Base-by-base conservation (phyloP, 2,888 invertebrate species). In the Tryphoninae sp. region DNA sequence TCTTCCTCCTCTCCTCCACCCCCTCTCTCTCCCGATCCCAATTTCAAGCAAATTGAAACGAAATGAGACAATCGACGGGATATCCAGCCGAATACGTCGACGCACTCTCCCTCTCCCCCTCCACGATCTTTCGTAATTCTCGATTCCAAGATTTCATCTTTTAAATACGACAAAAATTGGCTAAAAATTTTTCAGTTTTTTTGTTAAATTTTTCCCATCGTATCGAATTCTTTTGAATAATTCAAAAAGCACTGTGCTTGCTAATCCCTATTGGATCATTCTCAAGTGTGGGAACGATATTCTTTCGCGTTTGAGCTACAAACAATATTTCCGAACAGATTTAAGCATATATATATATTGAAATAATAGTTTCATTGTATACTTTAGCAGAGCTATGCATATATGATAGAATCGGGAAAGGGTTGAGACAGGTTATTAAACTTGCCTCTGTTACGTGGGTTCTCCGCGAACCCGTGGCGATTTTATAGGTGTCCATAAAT, bases 31-130 rank as follows among this genome's bases (percentile, higher is more conserved):
- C 49, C 22, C 22, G 53, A 69, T 68, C 51, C 72, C 83, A 75
- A 81, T 83, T 84, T 80, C 76, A 45, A 81, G 69, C 59, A 83
- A 83, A 83, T 83, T 80, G 84, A 84, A 83, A 79, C 75, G 81
- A 68, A 79, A 74, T 81, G 77, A 77, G 76, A 83, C 81, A 83
- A 84, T 84, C 80, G 80, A 81, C 53, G 49, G 68, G 68, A 78
- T 84, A 77, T 61, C 69, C 73, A 64, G 51, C 45, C 80, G 7
- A 3, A n/a, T 62, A 49, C 33, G 55, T 72, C 79, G 76, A 72
- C 75, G 77, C 78, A 75, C 75, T 78, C 81, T 62, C 53, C 64
- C 19, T 68, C 64, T 42, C 78, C 59, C 71, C 19, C 8, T 55
- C 22, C 26, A 26, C 71, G 4, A 11, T 23, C 67, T 45, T 61